Percentiles rank a stretch among this genome's conserved stretches.
These are phyloP conservation scores for Stegostoma tigrinum DNA, from an alignment of 2,113 vertebrate genomes.

Conservation along the genomic window DNA sequence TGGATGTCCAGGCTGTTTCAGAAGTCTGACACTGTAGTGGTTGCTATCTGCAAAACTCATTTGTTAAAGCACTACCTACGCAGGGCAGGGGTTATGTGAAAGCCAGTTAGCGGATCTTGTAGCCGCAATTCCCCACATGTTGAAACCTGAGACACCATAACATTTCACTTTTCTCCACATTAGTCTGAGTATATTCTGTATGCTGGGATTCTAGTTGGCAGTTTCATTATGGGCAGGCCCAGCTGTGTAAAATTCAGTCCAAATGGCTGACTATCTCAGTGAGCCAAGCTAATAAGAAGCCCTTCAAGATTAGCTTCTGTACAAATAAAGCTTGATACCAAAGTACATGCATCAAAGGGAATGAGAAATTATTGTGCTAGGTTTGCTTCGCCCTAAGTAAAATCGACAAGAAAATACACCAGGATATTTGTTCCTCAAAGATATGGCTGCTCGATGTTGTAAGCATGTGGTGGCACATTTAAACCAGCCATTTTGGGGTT, in stretches of 20 bases:
- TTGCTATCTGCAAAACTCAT: constrained; percentile 28
- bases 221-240: background rate
- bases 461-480: background rate
- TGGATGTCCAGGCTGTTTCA: constrained; percentile 12
- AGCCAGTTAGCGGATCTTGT: background rate
- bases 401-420: background rate
- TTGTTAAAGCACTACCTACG: background rate
- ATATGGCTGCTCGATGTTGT: background rate
- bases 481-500: background rate
- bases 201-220: background rate
- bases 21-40: background rate
- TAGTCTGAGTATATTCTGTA: background rate
- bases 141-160: background rate
- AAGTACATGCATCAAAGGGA: too few species aligned
- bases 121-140: constrained; percentile 2
- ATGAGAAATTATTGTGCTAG: background rate
- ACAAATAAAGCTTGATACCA: background rate
- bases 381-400: background rate
- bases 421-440: background rate
- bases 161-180: background rate
- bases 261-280: background rate
- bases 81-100: background rate
- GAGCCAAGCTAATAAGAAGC: background rate
- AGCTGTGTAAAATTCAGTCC: background rate
- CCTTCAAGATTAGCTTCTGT: background rate